Conservation (phyloP, 92 coral and sea anemone genomes). For the Montipora capitata region DNA sequence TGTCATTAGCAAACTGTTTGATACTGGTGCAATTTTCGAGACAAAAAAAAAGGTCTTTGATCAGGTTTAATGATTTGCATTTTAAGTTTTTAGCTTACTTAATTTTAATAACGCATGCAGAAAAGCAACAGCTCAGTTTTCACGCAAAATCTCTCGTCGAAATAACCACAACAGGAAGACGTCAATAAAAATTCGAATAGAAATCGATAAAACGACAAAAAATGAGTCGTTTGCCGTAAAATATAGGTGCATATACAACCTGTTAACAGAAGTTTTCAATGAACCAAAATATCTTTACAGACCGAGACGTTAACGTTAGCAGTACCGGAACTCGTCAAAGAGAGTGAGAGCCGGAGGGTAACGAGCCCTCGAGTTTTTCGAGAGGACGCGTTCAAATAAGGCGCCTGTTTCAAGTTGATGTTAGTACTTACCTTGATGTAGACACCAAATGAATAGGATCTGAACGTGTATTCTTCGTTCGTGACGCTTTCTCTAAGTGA, state of each 20-base stretch:
- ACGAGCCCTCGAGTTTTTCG: background rate
- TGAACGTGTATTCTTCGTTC: background rate
- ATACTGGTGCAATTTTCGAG: background rate
- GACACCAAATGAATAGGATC: constrained; percentile 22
- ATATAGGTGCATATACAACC: background rate
- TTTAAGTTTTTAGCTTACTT: background rate
- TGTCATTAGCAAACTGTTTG: background rate
- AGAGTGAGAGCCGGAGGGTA: background rate
- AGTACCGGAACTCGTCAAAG: constrained; percentile 77
- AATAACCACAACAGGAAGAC: background rate
- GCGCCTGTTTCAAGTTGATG: background rate
- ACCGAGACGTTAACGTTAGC: background rate
- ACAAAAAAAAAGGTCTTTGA: constrained; percentile 2
- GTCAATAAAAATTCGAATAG: background rate
- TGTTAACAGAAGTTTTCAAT: constrained; percentile 9
- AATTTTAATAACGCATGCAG: constrained; percentile 20
- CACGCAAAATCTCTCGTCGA: constrained; percentile 6
- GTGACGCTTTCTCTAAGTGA: constrained; percentile 6
- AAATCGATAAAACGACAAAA: background rate
- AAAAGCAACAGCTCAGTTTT: background rate
- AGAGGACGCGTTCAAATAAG: background rate
- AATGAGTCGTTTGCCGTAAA: background rate
- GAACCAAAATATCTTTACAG: constrained; percentile 19
- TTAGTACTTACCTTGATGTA: constrained; percentile 29
- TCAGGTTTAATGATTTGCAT: constrained; percentile 32